Conservation (phyloP, 2,888 invertebrate genomes). For the Diadromus collaris region DNA sequence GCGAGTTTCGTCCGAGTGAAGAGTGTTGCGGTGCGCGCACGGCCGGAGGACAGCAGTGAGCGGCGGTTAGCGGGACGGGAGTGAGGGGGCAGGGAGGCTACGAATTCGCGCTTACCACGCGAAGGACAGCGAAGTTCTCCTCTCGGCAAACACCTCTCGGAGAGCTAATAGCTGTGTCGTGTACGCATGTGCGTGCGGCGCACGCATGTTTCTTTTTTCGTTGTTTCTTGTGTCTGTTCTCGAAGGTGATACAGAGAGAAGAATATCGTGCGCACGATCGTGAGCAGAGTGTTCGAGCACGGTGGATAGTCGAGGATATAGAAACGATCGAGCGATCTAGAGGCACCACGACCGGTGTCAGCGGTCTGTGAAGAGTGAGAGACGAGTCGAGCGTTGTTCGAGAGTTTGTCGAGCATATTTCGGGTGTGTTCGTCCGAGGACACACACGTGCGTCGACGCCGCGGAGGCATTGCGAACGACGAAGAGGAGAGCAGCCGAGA, state of each 20-base stretch:
- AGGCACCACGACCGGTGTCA: background rate
- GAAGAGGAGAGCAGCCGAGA: constrained; percentile 36
- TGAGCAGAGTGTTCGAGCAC: background rate
- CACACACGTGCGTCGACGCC: constrained; percentile 54
- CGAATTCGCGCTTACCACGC: constrained; percentile 44
- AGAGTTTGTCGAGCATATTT: constrained; percentile 42
- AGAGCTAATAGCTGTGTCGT: constrained; percentile 3
- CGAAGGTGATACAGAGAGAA: background rate
- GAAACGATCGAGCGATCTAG: background rate
- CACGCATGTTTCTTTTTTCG: constrained; percentile 37
- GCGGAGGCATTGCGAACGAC: constrained; percentile 48
- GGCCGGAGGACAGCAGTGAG: constrained; percentile 27
- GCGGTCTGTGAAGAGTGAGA: background rate
- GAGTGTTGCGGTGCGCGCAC: background rate
- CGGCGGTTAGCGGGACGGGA: constrained; percentile 36
- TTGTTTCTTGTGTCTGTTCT: background rate
- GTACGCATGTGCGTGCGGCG: constrained; percentile 57
- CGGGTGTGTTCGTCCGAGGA: constrained; percentile 48
- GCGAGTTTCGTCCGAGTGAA: background rate
- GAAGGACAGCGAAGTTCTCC: constrained; percentile 47
- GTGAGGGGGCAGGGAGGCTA: constrained; percentile 38
- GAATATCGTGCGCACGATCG: background rate
- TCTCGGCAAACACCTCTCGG: constrained; percentile 16
- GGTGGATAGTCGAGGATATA: too few species aligned
- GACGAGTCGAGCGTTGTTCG: background rate